These are phyloP conservation scores for Sesia bembeciformis DNA, from an alignment of 2,888 invertebrate species.

Conservation along the genomic window DNA sequence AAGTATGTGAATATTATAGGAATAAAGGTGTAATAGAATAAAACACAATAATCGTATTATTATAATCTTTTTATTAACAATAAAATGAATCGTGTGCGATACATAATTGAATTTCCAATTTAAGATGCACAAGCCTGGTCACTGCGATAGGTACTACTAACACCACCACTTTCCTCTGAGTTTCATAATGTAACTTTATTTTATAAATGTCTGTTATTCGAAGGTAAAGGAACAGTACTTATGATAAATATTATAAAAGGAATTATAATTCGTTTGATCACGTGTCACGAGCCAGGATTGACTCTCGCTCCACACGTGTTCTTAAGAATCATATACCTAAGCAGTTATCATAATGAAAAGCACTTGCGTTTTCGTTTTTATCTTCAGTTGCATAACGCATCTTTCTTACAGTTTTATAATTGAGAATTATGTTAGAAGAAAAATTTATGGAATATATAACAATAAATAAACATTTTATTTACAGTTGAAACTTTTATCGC, in stretches of 20 bases:
- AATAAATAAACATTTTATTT: slow-evolving; percentile 73
- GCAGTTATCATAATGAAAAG: slow-evolving; percentile 39
- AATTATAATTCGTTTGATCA: slow-evolving; percentile 30
- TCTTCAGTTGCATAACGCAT: slow-evolving; percentile 53
- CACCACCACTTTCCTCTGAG: slow-evolving; percentile 27
- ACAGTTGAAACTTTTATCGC: slow-evolving; percentile 66
- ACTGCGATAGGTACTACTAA: slow-evolving; percentile 26
- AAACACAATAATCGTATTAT: slow-evolving; percentile 29
- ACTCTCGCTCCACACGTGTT: not conserved
- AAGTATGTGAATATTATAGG: too few relatives aligned
- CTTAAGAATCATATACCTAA: not conserved
- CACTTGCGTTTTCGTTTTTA: slow-evolving; percentile 53
- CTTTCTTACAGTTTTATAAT: slow-evolving; percentile 63
- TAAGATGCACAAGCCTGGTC: slow-evolving; percentile 56
- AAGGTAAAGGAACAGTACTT: slow-evolving; percentile 37
- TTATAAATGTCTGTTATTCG: slow-evolving; percentile 8
- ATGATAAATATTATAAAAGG: slow-evolving; percentile 43
- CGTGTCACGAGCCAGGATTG: slow-evolving; percentile 5
- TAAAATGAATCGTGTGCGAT: slow-evolving; percentile 70
- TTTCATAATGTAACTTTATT: slow-evolving; percentile 22
- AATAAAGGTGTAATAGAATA: not conserved
- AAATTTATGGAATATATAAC: slow-evolving; percentile 68
- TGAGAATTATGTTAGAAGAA: slow-evolving; percentile 69
- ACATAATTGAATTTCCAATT: slow-evolving; percentile 64
- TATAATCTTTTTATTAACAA: slow-evolving; percentile 73